phyloP scores from a whole-genome alignment of 2,888 invertebrate genomes.

The Scaptodrosophila latifasciaeformis region DNA sequence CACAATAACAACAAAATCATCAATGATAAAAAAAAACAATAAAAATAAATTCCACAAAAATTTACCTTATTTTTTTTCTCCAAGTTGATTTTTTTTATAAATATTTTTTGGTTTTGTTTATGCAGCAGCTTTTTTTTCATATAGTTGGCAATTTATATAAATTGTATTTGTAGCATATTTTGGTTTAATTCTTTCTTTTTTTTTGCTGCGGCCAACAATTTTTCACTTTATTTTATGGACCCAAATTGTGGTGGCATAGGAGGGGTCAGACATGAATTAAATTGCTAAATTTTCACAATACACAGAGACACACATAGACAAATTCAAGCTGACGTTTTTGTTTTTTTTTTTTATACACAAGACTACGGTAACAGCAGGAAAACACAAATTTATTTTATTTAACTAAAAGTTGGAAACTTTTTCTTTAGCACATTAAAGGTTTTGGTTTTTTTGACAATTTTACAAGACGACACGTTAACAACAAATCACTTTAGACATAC shows the following conservation, averaged over 20 bases:
- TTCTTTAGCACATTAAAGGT: no score
- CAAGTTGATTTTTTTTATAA: no score
- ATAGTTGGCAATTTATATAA: constrained; percentile 55
- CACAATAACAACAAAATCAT: no score
- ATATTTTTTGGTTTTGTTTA: constrained; percentile 6
- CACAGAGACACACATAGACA: constrained; percentile 4
- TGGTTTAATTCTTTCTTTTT: constrained; percentile 4
- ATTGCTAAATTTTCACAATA: background rate
- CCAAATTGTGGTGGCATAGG: constrained; percentile 1
- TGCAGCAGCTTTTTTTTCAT: constrained; percentile 25
- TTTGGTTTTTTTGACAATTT: no score
- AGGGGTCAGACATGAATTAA: constrained; percentile 9
- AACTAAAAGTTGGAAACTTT: no score
- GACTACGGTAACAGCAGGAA: no score
- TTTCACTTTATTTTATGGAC: constrained; percentile 11
- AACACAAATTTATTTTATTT: no score
- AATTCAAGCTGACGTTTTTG: background rate
- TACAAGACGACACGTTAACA: no score
- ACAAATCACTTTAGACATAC: no score
- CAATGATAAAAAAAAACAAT: no score
- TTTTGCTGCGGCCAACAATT: constrained; percentile 28
- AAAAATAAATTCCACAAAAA: no score
- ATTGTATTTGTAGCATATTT: constrained; percentile 61
- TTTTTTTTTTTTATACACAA: background rate
- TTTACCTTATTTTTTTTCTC: constrained; percentile 49